A percentile compares a stretch with the other conserved stretches of the same genome.
These are phyloP conservation scores for Falco concolor DNA, from an alignment of 2,797 vertebrate species.

Conservation along the genomic window DNA sequence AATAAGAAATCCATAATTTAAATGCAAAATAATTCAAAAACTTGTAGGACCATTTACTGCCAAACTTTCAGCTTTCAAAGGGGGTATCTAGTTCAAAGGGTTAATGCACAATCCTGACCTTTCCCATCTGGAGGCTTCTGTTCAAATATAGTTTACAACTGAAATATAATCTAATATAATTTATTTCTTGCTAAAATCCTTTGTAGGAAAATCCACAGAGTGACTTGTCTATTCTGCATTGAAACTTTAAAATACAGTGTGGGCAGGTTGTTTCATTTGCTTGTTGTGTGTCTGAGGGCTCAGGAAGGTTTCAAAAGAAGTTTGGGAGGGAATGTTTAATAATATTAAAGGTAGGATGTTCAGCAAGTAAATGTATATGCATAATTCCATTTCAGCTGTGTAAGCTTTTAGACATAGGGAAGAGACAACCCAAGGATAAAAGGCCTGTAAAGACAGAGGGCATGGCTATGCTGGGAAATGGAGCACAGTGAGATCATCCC, in stretches of 20 bases:
- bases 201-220: neutral
- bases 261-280: neutral
- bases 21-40: conserved; percentile 68
- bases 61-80: conserved; percentile 66
- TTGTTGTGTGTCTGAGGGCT: neutral
- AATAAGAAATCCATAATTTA: conserved; percentile 68
- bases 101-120: conserved; percentile 48
- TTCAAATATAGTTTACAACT: conserved; percentile 25
- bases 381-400: neutral
- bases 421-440: neutral
- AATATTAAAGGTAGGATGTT: neutral
- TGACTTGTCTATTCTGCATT: neutral
- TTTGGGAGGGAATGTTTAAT: neutral
- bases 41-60: conserved; percentile 51
- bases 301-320: neutral
- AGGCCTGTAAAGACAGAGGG: neutral
- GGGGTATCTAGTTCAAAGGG: conserved; percentile 28
- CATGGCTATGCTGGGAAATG: neutral
- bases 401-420: neutral
- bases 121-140: conserved; percentile 23
- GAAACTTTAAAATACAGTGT: neutral
- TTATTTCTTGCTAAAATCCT: conserved; percentile 5
- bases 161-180: conserved; percentile 33
- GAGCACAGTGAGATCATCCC: neutral
- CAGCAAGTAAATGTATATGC: neutral